Evolutionary conservation across 2,113 vertebrate genomes (phyloP).

Genomic region (Lates calcarifer): DNA sequence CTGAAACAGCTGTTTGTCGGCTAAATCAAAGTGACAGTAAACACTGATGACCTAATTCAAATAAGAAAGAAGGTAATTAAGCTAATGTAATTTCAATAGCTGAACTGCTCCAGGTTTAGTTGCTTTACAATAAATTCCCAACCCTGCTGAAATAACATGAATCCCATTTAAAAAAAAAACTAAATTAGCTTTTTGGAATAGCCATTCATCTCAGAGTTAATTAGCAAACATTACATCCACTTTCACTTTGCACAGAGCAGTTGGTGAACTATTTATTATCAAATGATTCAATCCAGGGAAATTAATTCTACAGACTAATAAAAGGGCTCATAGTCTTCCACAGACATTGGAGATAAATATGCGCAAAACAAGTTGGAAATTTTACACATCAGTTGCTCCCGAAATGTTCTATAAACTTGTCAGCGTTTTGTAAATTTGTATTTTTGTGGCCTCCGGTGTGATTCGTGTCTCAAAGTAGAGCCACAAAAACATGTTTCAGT

Average conservation of each 20-base stretch:
- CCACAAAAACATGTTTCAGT: slow-evolving; percentile 8
- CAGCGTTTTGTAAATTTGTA: not conserved
- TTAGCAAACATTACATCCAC: slow-evolving; percentile 54
- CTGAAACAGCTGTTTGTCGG: slow-evolving; percentile 47
- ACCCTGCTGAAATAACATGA: slow-evolving; percentile 18
- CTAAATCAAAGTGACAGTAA: slow-evolving; percentile 45
- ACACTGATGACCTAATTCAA: slow-evolving; percentile 31
- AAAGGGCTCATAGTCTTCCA: not conserved
- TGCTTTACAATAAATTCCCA: slow-evolving; percentile 30
- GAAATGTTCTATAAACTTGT: slow-evolving; percentile 11
- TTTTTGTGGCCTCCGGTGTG: not conserved
- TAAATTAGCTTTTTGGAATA: slow-evolving; percentile 40
- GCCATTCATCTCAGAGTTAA: slow-evolving; percentile 58
- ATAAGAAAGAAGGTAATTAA: slow-evolving; percentile 37
- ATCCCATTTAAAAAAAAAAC: slow-evolving; percentile 31
- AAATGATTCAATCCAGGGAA: slow-evolving; percentile 50
- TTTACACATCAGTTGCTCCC: not conserved
- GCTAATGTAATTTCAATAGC: slow-evolving; percentile 36
- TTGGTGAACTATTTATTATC: slow-evolving; percentile 50
- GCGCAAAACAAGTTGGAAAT: not conserved
- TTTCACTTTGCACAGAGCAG: slow-evolving; percentile 17
- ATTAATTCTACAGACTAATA: slow-evolving; percentile 5
- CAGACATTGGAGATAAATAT: not conserved
- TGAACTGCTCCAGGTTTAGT: slow-evolving; percentile 16
- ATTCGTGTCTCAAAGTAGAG: slow-evolving; percentile 5